phyloP scores from a whole-genome alignment of 2,113 vertebrate genomes.

The Zosterops japonicus region DNA sequence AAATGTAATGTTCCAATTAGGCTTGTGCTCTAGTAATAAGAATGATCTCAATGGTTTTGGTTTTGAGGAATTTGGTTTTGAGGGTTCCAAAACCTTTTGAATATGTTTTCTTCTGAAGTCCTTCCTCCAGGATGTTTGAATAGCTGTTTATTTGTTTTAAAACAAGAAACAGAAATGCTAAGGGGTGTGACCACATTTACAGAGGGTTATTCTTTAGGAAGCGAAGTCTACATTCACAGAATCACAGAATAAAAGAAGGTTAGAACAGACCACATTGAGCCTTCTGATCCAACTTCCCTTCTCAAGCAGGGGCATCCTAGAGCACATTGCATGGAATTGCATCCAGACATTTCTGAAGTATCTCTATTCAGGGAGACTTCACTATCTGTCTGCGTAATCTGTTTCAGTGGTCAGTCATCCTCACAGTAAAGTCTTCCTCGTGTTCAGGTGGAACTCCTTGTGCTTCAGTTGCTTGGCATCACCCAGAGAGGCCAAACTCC shows the following conservation, averaged over 20 bases:
- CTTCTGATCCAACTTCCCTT: not conserved
- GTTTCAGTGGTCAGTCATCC: not conserved
- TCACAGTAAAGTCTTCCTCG: accelerated
- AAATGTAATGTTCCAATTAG: not conserved
- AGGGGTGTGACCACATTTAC: not conserved
- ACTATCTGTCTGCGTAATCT: not conserved
- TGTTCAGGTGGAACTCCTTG: not conserved
- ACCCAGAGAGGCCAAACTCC: not conserved
- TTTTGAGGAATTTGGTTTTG: not conserved
- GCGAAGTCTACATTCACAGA: not conserved
- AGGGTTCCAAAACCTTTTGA: not conserved
- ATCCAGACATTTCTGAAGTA: not conserved
- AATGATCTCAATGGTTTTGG: not conserved
- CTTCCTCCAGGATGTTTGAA: not conserved
- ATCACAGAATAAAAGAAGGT: not conserved
- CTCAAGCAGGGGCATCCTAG: not conserved
- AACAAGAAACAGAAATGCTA: not conserved
- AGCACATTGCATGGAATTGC: not conserved
- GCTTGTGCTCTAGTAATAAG: not conserved
- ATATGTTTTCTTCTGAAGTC: not conserved
- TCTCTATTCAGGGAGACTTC: not conserved
- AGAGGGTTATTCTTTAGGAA: not conserved
- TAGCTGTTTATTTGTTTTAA: not conserved
- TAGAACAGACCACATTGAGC: not conserved
- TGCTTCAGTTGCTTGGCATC: not conserved